phyloP scores from a whole-genome alignment of 2,888 invertebrate genomes.

The Cordilura impudica region DNA sequence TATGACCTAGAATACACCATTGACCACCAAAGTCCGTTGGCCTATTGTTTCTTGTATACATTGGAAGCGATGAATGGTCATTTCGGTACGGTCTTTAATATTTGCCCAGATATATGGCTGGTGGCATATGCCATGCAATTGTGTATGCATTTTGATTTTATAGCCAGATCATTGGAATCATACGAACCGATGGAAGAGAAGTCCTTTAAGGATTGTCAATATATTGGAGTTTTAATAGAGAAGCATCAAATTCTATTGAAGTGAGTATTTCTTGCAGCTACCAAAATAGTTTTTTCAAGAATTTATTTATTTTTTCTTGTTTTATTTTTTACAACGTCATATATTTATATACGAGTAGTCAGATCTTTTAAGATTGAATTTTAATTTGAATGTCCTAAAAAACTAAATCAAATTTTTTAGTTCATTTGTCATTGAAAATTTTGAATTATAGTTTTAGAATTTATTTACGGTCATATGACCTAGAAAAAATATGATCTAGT shows the following conservation, averaged over 20 bases:
- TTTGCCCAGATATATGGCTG: conserved; percentile 63
- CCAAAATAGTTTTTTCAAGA: no score
- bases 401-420: no score
- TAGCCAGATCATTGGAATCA: conserved; percentile 60
- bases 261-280: no score
- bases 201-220: conserved; percentile 28
- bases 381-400: no score
- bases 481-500: no score
- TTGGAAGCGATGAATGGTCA: conserved; percentile 61
- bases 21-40: conserved; percentile 17
- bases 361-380: no score
- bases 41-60: conserved; percentile 31
- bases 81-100: conserved; percentile 2
- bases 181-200: conserved; percentile 56
- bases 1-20: conserved; percentile 1
- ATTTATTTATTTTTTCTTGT: no score
- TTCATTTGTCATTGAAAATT: no score
- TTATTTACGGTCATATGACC: no score
- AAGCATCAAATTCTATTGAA: conserved; percentile 61
- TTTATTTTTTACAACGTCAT: no score
- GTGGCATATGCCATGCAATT: conserved; percentile 65
- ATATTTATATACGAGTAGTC: no score
- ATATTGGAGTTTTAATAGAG: conserved; percentile 51
- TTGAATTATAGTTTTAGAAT: no score
- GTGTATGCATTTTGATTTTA: conserved; percentile 67